Percentiles rank a stretch among this genome's conserved stretches.
These are phyloP conservation scores for Phenganax stokvisi DNA, from an alignment of 92 coral and sea anemone species.

Conservation along the genomic window DNA sequence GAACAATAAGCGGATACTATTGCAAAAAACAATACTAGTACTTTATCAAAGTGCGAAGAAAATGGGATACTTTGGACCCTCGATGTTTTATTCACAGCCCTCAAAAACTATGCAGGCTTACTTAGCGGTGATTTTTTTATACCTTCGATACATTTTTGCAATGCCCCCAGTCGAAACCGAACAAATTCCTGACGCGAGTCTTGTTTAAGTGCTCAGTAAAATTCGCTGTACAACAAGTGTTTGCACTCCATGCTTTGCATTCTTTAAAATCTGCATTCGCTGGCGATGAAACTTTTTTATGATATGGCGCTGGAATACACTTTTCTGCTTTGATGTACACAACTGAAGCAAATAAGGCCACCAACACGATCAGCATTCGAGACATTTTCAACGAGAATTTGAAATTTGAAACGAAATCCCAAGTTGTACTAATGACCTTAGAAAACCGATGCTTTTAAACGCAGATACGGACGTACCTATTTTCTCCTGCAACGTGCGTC, in stretches of 20 bases:
- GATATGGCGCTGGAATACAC: conserved; percentile 59
- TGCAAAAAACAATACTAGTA: too few relatives aligned
- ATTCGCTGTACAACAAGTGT: conserved; percentile 69
- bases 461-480: too few relatives aligned
- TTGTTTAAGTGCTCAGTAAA: conserved; percentile 58
- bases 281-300: conserved; percentile 59
- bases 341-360: not conserved
- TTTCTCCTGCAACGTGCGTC: too few relatives aligned
- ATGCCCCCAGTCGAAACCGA: conserved; percentile 74
- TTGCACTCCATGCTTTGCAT: conserved; percentile 68
- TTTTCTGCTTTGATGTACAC: conserved; percentile 21
- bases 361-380: not conserved
- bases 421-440: not conserved
- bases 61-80: too few relatives aligned
- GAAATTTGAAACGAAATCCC: not conserved
- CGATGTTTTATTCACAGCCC: not conserved
- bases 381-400: not conserved
- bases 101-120: not conserved
- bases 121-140: not conserved
- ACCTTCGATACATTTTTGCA: conserved; percentile 73
- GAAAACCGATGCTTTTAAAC: too few relatives aligned
- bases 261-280: conserved; percentile 59
- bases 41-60: too few relatives aligned
- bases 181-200: conserved; percentile 54
- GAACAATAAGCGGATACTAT: too few relatives aligned